Conservation (phyloP, 2,113 vertebrate genomes). For the Pseudonaja textilis region DNA sequence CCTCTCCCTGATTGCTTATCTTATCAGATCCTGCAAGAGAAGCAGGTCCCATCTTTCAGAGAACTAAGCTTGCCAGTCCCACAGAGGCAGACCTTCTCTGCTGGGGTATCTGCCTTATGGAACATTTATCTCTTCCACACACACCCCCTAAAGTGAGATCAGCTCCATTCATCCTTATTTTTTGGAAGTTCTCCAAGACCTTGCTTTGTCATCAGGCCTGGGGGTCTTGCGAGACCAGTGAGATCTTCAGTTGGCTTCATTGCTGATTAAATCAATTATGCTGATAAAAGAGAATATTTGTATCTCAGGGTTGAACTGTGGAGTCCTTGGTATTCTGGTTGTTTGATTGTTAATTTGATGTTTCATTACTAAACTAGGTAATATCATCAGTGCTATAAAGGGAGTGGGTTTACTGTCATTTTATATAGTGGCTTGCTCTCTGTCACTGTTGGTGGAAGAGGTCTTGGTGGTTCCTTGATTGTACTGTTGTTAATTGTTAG, state of each 20-base stretch:
- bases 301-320: neutral
- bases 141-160: neutral
- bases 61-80: too few species aligned
- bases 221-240: neutral
- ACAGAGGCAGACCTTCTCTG: too few species aligned
- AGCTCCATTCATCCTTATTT: neutral
- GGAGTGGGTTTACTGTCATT: neutral
- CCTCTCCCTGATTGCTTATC: too few species aligned
- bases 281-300: neutral
- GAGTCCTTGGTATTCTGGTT: neutral
- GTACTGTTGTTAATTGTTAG: neutral
- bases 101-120: too few species aligned
- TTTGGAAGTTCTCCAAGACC: neutral
- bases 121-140: too few species aligned
- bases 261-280: neutral
- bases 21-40: too few species aligned
- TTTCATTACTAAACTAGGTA: neutral
- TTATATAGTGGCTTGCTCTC: neutral
- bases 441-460: neutral
- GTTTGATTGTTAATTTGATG: neutral
- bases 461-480: neutral
- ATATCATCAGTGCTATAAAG: neutral
- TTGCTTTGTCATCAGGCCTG: neutral
- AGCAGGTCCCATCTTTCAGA: too few species aligned
- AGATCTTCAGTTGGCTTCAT: neutral